Evolutionary conservation across 2,797 vertebrate species (phyloP), one percentile per base, ranked within the genome.

Genomic region (Gobionotothen gibberifrons): DNA sequence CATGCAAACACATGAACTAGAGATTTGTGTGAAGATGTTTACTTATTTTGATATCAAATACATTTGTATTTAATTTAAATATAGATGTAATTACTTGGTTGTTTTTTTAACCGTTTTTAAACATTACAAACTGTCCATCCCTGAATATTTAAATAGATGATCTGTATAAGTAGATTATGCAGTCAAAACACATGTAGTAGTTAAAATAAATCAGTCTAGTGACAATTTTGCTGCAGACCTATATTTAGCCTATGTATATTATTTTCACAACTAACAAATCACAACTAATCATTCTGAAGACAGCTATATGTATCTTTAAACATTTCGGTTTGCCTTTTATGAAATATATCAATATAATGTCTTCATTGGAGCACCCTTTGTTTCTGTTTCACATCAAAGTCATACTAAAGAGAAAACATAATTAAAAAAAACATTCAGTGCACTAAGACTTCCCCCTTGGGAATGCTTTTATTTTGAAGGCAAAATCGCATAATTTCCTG

Each of bases 381-480:
- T 29, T 17, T 11, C 9, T 61, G 26, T 11, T 51, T 0, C 57
- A 17, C 5, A 7, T 43, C 2, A 7, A 8, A 9, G 17, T 4
- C 19, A 9, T 6, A 6, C 14, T 54, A 5, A 17, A 36, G 14
- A 40, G 32, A 36, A 36, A 36, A 36, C 32, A 13, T 0, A 40
- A 36, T 4, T 3, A n/a, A 15, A 1, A 44, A 72, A 12, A 46
- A 4, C 11, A 39, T 14, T 2, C 6, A 51, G 19, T 46, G 52
- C 55, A 64, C 1, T 2, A 11, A 60, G 26, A 17, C 5, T 9
- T 19, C 39, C 29, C 87, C 69, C 67, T 1, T 46, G 78, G 74
- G 74, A 75, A 9, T 15, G 60, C 74, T 88, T 78, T 92, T 90
- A 93, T 86, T 89, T 74, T 90, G 91, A 90, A 93, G 67, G 72